Percentiles rank a stretch among this genome's conserved stretches.
Evolutionary conservation across 2,888 invertebrate species (phyloP).

Genomic region (Epistrophe eligans): DNA sequence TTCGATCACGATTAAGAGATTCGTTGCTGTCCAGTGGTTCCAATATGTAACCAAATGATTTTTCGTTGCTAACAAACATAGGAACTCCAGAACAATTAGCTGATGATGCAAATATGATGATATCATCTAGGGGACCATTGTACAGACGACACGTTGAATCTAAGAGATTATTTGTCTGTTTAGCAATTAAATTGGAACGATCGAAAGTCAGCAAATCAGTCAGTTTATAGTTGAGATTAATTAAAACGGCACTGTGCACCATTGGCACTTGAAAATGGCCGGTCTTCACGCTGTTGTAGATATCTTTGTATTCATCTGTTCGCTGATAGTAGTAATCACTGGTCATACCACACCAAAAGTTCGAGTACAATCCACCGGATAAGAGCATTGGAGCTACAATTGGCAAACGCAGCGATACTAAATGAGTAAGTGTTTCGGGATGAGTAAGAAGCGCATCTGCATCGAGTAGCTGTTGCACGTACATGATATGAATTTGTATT

Average conservation of each 20-base stretch:
- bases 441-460: slow-evolving; percentile 93
- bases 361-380: slow-evolving; percentile 95
- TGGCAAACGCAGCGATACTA: slow-evolving; percentile 87
- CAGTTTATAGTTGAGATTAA: slow-evolving; percentile 87
- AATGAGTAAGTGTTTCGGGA: slow-evolving; percentile 86
- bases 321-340: slow-evolving; percentile 92
- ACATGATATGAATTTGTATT: background rate
- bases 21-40: slow-evolving; percentile 91
- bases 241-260: slow-evolving; percentile 94
- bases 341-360: slow-evolving; percentile 98
- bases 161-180: slow-evolving; percentile 77
- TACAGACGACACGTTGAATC: slow-evolving; percentile 84
- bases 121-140: slow-evolving; percentile 94
- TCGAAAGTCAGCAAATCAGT: slow-evolving; percentile 90
- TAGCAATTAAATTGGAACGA: slow-evolving; percentile 78
- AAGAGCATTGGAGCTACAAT: slow-evolving; percentile 94
- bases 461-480: slow-evolving; percentile 89
- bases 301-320: slow-evolving; percentile 93
- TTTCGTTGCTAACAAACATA: slow-evolving; percentile 92
- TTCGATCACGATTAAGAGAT: slow-evolving; percentile 87
- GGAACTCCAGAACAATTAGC: slow-evolving; percentile 88
- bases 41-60: slow-evolving; percentile 92
- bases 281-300: slow-evolving; percentile 87
- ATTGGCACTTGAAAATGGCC: slow-evolving; percentile 95
- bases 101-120: slow-evolving; percentile 94